Evolutionary conservation across 2,888 invertebrate genomes (phyloP), one percentile per base, ranked within the genome.

Genomic region (Blera fallax): DNA sequence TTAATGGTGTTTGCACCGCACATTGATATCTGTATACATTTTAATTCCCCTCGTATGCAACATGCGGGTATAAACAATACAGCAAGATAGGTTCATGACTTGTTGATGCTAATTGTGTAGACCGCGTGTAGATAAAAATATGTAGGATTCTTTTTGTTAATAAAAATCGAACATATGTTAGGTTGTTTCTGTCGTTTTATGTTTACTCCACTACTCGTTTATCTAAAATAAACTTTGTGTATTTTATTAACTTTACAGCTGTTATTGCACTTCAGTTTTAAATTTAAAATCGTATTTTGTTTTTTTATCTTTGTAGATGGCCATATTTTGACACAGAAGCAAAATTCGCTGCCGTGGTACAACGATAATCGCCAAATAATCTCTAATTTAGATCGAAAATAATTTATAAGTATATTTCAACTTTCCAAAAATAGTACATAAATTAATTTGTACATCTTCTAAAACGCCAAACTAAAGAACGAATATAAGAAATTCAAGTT

Each of bases 321-420:
- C 32, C 43, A 43, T 64, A 45, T 64, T 43, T 74, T 54, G 64
- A 45, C 64, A 14, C 43, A 21, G 54, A 64, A 43, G 32, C 74
- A 45, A 74, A 54, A 43, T 65, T 45, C 48, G 34, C 32, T 45
- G 56, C 74, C 45, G 64, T 32, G 73, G 29, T 54, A 60, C 64
- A 64, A 64, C 40, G 73, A 74, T 34, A 74, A 43, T 73, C 62
- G 62, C 62, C 62, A 65, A 64, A 76, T 45, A 65, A 8, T 32
- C 8, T 32, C 18, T 40, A 43, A 43, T 45, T 24, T 40, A 64
- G 50, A 64, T 73, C 50, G 21, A 62, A 52, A 50, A 50, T 56
- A 70, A 40, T 50, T 54, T 69, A 16, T 54, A 27, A 69, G 52
- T 18, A 24, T 14, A 60, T 6, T 52, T 52, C 14, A 54, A 54